Evolutionary conservation across 2,797 vertebrate species (phyloP), one percentile per base, ranked within the genome.

Genomic region (Knipowitschia caucasica): DNA sequence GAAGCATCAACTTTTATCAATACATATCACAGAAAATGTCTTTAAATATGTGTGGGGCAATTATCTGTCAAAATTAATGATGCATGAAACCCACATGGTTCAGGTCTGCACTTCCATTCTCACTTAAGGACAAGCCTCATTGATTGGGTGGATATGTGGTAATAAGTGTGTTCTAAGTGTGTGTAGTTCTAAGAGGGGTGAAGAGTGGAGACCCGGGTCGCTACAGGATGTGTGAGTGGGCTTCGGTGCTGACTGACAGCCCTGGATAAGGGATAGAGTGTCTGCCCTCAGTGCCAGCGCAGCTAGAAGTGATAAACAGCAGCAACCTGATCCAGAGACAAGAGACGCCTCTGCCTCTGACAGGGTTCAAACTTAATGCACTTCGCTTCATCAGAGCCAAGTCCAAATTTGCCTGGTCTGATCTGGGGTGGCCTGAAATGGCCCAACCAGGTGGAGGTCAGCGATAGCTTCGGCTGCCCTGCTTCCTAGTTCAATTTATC

Each of bases 231-330:
- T 93, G 91, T 92, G 78, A 73, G 80, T 79, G 44, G 58, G 72
- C 78, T 65, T 33, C 68, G 31, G 61, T 64, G 73, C 84, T 93
- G 92, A 94, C 87, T 93, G 95, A 93, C 94, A 93, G 92, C 83
- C 85, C 88, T 91, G 86, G 89, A 92, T 90, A 91, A 90, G 91
- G 93, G 94, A 90, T 94, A 91, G 88, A 88, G 91, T 94, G 92
- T 92, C 92, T 86, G 81, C 85, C 89, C 88, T 91, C 88, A 88
- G 84, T 89, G 91, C 92, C 91, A 91, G 90, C 90, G 69, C 86
- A 92, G 92, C 91, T 92, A 91, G 87, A 92, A 89, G 89, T 93
- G 94, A 96, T 95, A 94, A 93, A 92, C 91, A 94, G 91, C 85
- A 89, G 94, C 91, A 94, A 97, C 92, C 91, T 80, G 89, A 95